These are phyloP conservation scores for Salticus scenicus DNA, from an alignment of 2,888 invertebrate genomes.

Conservation along the genomic window DNA sequence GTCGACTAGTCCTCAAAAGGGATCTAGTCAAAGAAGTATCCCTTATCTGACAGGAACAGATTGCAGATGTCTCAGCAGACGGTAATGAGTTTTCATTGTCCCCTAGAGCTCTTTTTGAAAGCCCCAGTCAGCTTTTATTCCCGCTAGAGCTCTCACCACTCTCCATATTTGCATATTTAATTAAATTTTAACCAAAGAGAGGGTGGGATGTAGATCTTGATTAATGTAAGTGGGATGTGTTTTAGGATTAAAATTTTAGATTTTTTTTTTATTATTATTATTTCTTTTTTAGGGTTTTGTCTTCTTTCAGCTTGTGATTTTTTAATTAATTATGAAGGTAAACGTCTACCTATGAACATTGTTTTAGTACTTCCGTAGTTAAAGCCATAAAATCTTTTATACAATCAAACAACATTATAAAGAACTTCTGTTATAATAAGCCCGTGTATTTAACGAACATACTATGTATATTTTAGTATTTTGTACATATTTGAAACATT, in stretches of 20 bases:
- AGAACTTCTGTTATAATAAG: too few relatives aligned
- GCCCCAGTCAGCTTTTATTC: not conserved
- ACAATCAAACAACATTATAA: too few relatives aligned
- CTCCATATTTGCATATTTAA: slow-evolving; percentile 46
- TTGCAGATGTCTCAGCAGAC: slow-evolving; percentile 28
- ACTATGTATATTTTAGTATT: too few relatives aligned
- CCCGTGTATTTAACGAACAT: too few relatives aligned
- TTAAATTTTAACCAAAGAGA: slow-evolving; percentile 27
- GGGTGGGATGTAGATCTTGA: not conserved
- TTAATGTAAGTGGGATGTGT: not conserved
- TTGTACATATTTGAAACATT: too few relatives aligned
- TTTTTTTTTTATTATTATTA: not conserved
- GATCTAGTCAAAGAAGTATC: slow-evolving; percentile 11
- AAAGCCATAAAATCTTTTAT: too few relatives aligned
- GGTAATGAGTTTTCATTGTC: slow-evolving; percentile 65
- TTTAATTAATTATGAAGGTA: not conserved
- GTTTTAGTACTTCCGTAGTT: too few relatives aligned
- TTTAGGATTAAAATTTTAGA: not conserved
- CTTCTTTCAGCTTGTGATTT: not conserved
- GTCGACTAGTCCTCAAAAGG: not conserved
- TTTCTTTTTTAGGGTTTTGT: not conserved
- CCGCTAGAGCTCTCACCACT: not conserved
- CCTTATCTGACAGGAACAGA: slow-evolving; percentile 52
- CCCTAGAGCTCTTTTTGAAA: not conserved
- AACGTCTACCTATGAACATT: too few relatives aligned